Base-by-base conservation (phyloP, 2,888 invertebrate genomes). In the Acanthoscelides obtectus region DNA sequence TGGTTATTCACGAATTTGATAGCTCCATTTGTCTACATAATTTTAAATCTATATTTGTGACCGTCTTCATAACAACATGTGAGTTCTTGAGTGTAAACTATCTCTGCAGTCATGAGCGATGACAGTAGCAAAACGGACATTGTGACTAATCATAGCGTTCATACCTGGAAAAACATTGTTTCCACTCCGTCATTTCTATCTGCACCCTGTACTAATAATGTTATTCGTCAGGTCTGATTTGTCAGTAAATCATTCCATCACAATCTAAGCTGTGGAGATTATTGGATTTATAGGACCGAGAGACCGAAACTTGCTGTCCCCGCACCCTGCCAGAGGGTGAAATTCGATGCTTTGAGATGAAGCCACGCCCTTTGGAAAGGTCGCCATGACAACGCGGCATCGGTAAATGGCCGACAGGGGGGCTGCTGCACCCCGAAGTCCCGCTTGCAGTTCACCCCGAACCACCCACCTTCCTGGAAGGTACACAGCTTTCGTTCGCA, bases 231-330 rank as follows among this genome's bases (percentile, higher is more conserved):
- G 80, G 79, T 77, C 79, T 79, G 81, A 82, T 82, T 82, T 81
- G 81, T 81, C 81, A 78, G 80, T 81, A 82, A 82, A 83, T 83
- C 82, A 82, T 80, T 79, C 81, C 80, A 80, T 83, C 82, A 81
- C 83, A 83, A 82, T 82, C 82, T 81, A 82, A 83, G 79, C 82
- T 81, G 81, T 79, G 76, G 79, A 78, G 81, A 81, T 83, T 83
- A 83, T 83, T 83, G 83, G 83, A 83, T 83, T 83, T 82, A 77
- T 71, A 71, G 80, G 19, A 66, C 8, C 66, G 45, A 12, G 45
- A 45, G 45, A 45, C 12, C 12, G 17, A 6, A 45, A 17, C 45
- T 6, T 4, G 45, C 17, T 12, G 12, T 17, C 45, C 45, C 45
- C 12, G 3, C 45, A 17, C 45, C 45, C 45, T 12, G 5, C 45